Evolutionary conservation across 2,888 invertebrate species (phyloP).

Genomic region (Acanthosepion esculentum): DNA sequence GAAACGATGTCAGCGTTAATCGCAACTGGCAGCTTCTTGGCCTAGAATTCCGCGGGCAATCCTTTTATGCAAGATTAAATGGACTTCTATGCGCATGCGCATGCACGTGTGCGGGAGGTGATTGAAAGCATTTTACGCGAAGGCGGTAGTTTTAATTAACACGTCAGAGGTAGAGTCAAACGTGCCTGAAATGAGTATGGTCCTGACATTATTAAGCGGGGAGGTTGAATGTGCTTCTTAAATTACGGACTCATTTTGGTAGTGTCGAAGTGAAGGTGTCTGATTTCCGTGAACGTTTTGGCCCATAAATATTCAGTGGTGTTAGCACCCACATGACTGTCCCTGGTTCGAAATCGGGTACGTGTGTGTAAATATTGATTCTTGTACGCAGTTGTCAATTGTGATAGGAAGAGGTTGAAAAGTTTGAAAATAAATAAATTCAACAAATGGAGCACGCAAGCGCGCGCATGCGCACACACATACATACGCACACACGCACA

Average conservation of each 20-base stretch:
- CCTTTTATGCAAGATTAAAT: not conserved
- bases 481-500: too few relatives aligned
- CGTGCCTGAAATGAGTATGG: not conserved
- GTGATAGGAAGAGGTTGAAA: too few relatives aligned
- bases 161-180: not conserved
- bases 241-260: not conserved
- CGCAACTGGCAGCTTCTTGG: not conserved
- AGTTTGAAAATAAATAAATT: too few relatives aligned
- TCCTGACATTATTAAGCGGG: not conserved
- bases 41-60: not conserved
- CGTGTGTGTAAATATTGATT: too few relatives aligned
- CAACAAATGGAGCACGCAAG: too few relatives aligned
- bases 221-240: not conserved
- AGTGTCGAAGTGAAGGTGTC: too few relatives aligned
- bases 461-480: too few relatives aligned
- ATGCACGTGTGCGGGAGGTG: not conserved
- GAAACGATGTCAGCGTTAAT: not conserved
- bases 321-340: too few relatives aligned
- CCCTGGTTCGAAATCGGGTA: too few relatives aligned
- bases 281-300: too few relatives aligned
- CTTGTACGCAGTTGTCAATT: too few relatives aligned
- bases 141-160: not conserved
- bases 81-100: not conserved
- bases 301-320: too few relatives aligned
- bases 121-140: not conserved